Base-by-base conservation (phyloP, 1,140 invertebrate genomes). In the Atta colombica region DNA sequence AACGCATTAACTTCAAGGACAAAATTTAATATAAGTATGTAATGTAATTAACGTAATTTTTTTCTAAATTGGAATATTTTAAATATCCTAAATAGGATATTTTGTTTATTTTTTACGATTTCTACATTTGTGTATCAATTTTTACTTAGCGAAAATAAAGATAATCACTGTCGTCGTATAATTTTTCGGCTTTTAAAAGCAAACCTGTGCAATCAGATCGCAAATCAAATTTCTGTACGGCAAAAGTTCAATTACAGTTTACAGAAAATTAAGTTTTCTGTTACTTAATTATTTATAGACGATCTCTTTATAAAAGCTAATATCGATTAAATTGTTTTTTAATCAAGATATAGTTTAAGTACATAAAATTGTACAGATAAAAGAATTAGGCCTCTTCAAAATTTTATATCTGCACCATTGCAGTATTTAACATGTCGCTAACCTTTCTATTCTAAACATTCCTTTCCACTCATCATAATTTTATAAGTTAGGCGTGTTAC, bases 1-100 rank as follows among this genome's bases (percentile, higher is more conserved):
- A 53, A 85, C 61, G 45, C 10, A 28, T 77, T 74, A 60, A 66
- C n/a, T 63, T 75, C 39, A 35, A 84, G 35, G 18, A 51, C 16
- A 45, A 3, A n/a, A 55, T 72, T 71, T 82, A 45, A 55, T 45
- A 51, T 18, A 7, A 21, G 12, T 45, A 51, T 45, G 39, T 45
- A 45, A 45, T 45, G 2, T 12, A 45, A 45, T 8, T 45, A 45
- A 45, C 39, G 8, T 45, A 45, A 45, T 45, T 61, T 28, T 63
- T 21, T 58, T 18, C 18, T 12, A 25, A 25, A 25, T 25, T 25
- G 25, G 25, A 25, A 25, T 25, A 25, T 25, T 25, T 25, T 25
- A 25, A 25, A 25, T 25, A 25, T 25, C 0, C 10, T 49, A 45
- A 49, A 28, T 21, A 28, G 25, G 25, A 28, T 10, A 3, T 55